A percentile compares a stretch with the other conserved stretches of the same genome.
These are phyloP conservation scores for Glaucidium brasilianum DNA, from an alignment of 2,113 vertebrate species.

Conservation along the genomic window DNA sequence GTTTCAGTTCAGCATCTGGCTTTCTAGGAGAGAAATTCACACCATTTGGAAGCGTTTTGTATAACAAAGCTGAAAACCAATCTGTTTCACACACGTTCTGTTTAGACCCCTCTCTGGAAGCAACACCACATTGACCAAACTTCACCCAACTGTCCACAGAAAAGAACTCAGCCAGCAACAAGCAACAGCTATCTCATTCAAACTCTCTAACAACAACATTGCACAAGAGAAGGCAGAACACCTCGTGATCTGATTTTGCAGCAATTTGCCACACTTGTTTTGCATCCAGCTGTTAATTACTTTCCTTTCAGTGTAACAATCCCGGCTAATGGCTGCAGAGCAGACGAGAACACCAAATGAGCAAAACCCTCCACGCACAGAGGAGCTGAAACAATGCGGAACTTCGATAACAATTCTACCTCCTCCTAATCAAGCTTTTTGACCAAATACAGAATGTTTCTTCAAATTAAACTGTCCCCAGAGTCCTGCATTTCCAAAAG, in stretches of 20 bases:
- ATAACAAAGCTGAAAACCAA: neutral
- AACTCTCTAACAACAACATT: neutral
- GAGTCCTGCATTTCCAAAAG: conserved; percentile 21
- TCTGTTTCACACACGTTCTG: neutral
- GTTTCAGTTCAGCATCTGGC: conserved; percentile 46
- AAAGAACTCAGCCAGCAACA: neutral
- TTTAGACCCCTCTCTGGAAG: conserved; percentile 14
- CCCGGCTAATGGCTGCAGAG: conserved; percentile 63
- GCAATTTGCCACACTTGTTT: conserved; percentile 72
- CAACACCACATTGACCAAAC: neutral
- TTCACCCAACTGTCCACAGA: neutral
- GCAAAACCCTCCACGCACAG: conserved; percentile 9
- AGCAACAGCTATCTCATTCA: neutral
- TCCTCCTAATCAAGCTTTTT: conserved; percentile 34
- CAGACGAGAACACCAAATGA: conserved; percentile 58
- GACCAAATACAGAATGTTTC: conserved; percentile 19
- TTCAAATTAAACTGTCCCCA: conserved; percentile 49
- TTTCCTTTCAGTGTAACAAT: conserved; percentile 73
- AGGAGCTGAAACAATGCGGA: conserved; percentile 40
- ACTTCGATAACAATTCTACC: neutral
- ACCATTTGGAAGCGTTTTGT: neutral
- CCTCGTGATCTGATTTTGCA: conserved; percentile 50
- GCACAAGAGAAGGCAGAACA: conserved; percentile 27
- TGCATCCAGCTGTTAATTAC: conserved; percentile 74
- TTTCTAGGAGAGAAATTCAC: conserved; percentile 29